Evolutionary conservation across 2,888 invertebrate genomes (phyloP), one percentile per base, ranked within the genome.

Genomic region (Notodonta dromedarius): DNA sequence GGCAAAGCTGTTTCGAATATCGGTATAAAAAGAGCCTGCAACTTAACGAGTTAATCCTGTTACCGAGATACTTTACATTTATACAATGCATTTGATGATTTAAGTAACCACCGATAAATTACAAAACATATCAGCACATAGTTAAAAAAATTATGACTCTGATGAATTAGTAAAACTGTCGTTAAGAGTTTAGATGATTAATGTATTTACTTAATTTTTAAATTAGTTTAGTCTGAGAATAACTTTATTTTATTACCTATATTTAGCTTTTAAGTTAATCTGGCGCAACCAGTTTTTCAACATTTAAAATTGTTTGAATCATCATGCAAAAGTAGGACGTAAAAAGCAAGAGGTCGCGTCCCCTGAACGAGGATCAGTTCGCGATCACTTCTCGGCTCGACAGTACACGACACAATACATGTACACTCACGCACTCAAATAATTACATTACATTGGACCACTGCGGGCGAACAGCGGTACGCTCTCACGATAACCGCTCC

Each of bases 381-480:
- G 13, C 51, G 56, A 71, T 60, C 55, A 58, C 50, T 63, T 70
- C 57, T 61, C 59, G 0, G 51, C 51, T 44, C 64, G 65, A 66
- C 58, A 61, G 67, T 76, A 74, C 76, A 42, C 58, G 53, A 51
- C 58, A 51, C 59, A 51, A 58, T 39, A 65, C 69, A 66, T 69
- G 69, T 67, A 71, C 59, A 46, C 63, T 65, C 51, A 62, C 58
- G 61, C 35, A 4, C 35, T 35, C 2, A 59, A 62, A 65, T 59
- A 61, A 67, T 65, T 56, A 67, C 62, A 66, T 68, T 71, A 74
- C 63, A 74, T 64, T 52, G 60, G 67, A 66, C 64, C 65, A 63
- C 65, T 7, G 9, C 40, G 55, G 5, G 39, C 5, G 52, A 12
- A 16, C 13, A 5, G 39, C 24, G 24, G 4, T 40, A 13, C 35